Evolutionary conservation across 1,140 invertebrate species (phyloP), one percentile per base, ranked within the genome.

Genomic region (Hydropsyche tenuis): DNA sequence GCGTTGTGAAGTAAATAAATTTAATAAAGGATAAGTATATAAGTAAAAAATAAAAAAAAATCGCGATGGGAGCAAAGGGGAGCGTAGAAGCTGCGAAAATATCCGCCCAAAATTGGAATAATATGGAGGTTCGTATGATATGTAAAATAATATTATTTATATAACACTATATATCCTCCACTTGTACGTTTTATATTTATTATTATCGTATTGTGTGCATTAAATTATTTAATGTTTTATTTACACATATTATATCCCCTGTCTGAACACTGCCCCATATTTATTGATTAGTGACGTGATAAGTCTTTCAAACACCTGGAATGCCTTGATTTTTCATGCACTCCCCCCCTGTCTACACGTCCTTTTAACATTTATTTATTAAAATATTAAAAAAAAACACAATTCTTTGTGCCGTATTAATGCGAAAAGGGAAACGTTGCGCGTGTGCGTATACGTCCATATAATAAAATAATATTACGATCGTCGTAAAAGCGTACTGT

Each of bases 61-160:
- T 74, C 73, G 56, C 76, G 82, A 89, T 90, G 89, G 89, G 89
- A 86, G 89, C 89, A 81, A 90, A 90, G 87, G 88, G 89, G 81
- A 90, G 89, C 86, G 89, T 90, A 80, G 89, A 90, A 83, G 87
- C 87, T 80, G 89, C 89, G 82, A 90, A 90, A 88, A 88, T 89
- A 85, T 90, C 89, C 85, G 86, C 89, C 83, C 88, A 90, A 87
- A 89, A 89, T 86, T 90, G 89, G 89, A 89, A 88, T 84, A 89
- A 89, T 86, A 84, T 90, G 80, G 89, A 90, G 89, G 89, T 90
- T 87, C 85, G 87, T 87, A 85, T 84, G 80, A 79, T 22, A 53
- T 70, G 25, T 70, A 23, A 23, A 68, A 25, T 37, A 48, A 7
- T 6, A 7, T 7, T n/a, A 48, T 48, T 48, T n/a, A 60, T 25